Evolutionary conservation across 2,888 invertebrate genomes (phyloP).

Genomic region (Cheilosia pagana): DNA sequence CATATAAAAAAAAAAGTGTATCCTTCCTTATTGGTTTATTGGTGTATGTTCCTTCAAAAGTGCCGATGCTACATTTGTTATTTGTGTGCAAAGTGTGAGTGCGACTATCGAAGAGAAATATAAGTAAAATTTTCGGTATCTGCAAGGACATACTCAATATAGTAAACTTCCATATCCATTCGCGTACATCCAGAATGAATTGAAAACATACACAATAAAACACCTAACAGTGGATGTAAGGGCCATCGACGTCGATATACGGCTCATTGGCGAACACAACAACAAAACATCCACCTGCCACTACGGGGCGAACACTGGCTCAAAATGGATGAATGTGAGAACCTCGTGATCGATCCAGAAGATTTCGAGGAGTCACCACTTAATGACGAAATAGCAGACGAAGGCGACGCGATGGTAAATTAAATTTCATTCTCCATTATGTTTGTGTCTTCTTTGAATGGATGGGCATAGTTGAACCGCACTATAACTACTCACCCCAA

Average conservation of each 20-base stretch:
- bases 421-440: conserved; percentile 38
- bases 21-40: background rate
- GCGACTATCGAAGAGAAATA: conserved; percentile 9
- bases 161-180: conserved; percentile 7
- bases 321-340: conserved; percentile 84
- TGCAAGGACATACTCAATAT: conserved; percentile 29
- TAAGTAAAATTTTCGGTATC: conserved; percentile 48
- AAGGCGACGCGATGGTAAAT: conserved; percentile 76
- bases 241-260: conserved; percentile 44
- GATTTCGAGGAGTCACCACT: conserved; percentile 80
- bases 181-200: conserved; percentile 57
- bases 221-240: conserved; percentile 63
- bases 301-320: conserved; percentile 77
- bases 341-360: conserved; percentile 82
- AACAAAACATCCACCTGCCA: conserved; percentile 74
- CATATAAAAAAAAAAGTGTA: background rate
- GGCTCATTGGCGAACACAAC: conserved; percentile 63
- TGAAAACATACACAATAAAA: conserved; percentile 36
- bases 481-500: background rate
- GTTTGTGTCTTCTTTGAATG: conserved; percentile 26
- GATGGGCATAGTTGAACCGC: background rate
- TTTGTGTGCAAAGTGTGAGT: conserved; percentile 19
- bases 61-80: conserved; percentile 3
- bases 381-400: conserved; percentile 75
- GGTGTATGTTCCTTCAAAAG: background rate